A percentile compares a stretch with the other conserved stretches of the same genome.
Evolutionary conservation across 2,113 vertebrate species (phyloP).

Genomic region (Brachypteracias leptosomus): DNA sequence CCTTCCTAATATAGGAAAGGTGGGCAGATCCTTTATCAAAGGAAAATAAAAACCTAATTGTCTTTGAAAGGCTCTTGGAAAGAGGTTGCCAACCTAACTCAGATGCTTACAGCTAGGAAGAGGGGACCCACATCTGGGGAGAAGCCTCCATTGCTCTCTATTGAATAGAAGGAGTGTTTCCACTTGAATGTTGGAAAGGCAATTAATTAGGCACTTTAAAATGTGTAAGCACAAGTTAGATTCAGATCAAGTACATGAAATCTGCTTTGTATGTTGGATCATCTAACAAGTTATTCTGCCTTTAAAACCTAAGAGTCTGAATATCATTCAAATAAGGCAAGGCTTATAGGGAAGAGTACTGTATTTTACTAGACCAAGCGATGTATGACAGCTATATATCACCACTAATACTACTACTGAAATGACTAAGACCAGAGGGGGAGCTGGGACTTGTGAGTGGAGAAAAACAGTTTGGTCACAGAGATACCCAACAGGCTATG

Average conservation of each 20-base stretch:
- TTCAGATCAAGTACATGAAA: not conserved
- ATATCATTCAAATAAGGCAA: not conserved
- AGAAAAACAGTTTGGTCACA: not conserved
- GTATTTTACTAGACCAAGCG: not conserved
- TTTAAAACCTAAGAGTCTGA: not conserved
- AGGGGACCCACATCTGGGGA: not conserved
- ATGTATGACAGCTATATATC: not conserved
- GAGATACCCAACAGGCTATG: not conserved
- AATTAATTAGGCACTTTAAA: not conserved
- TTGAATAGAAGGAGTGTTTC: not conserved
- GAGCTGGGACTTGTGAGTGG: not conserved
- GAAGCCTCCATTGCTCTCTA: not conserved
- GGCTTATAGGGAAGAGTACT: not conserved
- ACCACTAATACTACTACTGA: not conserved
- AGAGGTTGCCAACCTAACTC: not conserved
- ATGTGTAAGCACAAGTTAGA: not conserved
- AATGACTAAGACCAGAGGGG: not conserved
- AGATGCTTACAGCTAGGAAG: not conserved
- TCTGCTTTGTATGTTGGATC: not conserved
- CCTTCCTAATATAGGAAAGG: not conserved
- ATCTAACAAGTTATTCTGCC: not conserved
- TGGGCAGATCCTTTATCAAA: not conserved
- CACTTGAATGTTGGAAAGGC: not conserved
- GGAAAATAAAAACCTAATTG: not conserved
- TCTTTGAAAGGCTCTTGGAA: not conserved